These are phyloP conservation scores for Lichenostomus cassidix DNA, from an alignment of 2,113 vertebrate genomes.

Conservation along the genomic window DNA sequence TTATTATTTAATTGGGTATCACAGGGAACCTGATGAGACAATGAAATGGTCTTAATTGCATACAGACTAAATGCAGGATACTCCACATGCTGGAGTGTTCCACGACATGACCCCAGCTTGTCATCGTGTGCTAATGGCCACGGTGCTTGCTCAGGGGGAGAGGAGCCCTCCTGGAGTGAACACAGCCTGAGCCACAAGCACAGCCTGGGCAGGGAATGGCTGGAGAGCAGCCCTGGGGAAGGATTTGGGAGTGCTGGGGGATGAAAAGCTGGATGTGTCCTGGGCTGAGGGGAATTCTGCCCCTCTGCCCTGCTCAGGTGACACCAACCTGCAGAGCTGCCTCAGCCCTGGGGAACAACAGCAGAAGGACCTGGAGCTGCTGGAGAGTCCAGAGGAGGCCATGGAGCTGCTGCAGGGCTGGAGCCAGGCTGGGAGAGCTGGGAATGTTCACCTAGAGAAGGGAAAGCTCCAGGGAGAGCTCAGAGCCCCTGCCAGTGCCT, in stretches of 20 bases:
- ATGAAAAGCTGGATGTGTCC: not conserved
- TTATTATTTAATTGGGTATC: constrained; percentile 72
- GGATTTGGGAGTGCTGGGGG: not conserved
- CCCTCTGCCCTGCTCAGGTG: not conserved
- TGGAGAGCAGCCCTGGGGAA: not conserved
- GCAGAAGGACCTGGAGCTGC: not conserved
- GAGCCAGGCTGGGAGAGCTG: not conserved
- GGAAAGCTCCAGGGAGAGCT: too few relatives aligned
- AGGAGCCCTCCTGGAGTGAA: not conserved
- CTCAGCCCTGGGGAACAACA: not conserved
- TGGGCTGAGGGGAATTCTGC: not conserved
- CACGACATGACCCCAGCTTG: not conserved
- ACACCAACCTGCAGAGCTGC: not conserved
- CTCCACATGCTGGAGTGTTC: constrained; percentile 37
- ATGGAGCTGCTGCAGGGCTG: not conserved
- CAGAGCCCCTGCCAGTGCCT: too few relatives aligned
- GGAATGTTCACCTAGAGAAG: not conserved
- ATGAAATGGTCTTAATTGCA: constrained; percentile 72
- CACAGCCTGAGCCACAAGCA: accelerated
- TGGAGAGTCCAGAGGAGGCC: too few relatives aligned
- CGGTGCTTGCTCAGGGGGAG: not conserved
- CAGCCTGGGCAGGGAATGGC: not conserved
- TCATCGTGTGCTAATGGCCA: not conserved
- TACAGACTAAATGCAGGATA: not conserved
- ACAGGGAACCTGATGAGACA: constrained; percentile 62